Percentiles rank a stretch among this genome's conserved stretches.
phyloP scores from a whole-genome alignment of 1,140 invertebrate species.

The Solen grandis region DNA sequence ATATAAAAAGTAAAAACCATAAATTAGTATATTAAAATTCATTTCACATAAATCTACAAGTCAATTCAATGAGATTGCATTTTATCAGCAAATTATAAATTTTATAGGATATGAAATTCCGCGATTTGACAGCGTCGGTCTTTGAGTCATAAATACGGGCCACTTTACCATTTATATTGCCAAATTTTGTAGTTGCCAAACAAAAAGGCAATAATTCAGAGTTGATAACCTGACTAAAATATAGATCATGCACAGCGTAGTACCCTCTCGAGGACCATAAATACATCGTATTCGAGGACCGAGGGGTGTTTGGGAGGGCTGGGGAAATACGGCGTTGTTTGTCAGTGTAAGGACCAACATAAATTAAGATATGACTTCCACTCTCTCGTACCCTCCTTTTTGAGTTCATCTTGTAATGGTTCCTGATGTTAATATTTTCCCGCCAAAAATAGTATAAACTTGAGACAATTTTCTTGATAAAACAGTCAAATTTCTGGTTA shows the following conservation, averaged over 20 bases:
- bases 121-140: slow-evolving; percentile 42
- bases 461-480: background rate
- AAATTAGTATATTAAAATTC: too few relatives aligned
- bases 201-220: slow-evolving; percentile 55
- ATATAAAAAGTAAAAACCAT: too few relatives aligned
- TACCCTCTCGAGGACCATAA: slow-evolving; percentile 42
- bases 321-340: too few relatives aligned
- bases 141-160: slow-evolving; percentile 17
- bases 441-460: too few relatives aligned
- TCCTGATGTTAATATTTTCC: too few relatives aligned
- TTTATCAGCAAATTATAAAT: slow-evolving; percentile 53
- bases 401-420: too few relatives aligned
- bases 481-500: slow-evolving; percentile 1
- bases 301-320: too few relatives aligned
- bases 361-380: too few relatives aligned
- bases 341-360: too few relatives aligned
- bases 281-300: slow-evolving; percentile 39
- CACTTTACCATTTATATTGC: slow-evolving; percentile 46
- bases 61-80: too few relatives aligned
- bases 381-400: too few relatives aligned
- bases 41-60: too few relatives aligned
- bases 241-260: slow-evolving; percentile 16
- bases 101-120: slow-evolving; percentile 28
- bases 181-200: slow-evolving; percentile 44
- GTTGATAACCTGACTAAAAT: slow-evolving; percentile 58